A percentile compares a stretch with the other conserved stretches of the same genome.
These are phyloP conservation scores for Nipponacmea schrenckii DNA, from an alignment of 2,888 invertebrate species.

Conservation along the genomic window DNA sequence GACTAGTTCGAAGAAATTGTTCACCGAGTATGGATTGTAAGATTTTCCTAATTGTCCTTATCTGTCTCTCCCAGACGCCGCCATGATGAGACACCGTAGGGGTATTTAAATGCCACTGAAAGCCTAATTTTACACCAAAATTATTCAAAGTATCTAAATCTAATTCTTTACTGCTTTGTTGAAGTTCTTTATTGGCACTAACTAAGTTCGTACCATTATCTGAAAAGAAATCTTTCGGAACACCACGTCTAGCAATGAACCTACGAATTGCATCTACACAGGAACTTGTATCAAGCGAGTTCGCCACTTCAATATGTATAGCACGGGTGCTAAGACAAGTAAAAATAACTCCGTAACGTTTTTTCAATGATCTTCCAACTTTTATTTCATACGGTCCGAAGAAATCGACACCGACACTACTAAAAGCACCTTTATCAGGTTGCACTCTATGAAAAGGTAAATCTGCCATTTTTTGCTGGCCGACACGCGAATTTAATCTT, in stretches of 20 bases:
- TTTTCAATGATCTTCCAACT: slow-evolving; percentile 17
- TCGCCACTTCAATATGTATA: slow-evolving; percentile 26
- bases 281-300: slow-evolving; percentile 22
- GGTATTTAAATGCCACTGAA: slow-evolving; percentile 16
- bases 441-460: neutral
- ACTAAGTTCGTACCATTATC: slow-evolving; percentile 29
- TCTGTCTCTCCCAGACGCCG: slow-evolving; percentile 23
- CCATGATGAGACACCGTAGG: slow-evolving; percentile 16
- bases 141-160: neutral
- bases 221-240: slow-evolving; percentile 12
- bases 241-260: slow-evolving; percentile 18
- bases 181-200: slow-evolving; percentile 22
- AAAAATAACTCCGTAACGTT: slow-evolving; percentile 32
- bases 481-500: neutral
- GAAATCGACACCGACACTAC: neutral
- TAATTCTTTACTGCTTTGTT: slow-evolving; percentile 11
- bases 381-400: slow-evolving; percentile 27
- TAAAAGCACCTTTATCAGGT: neutral
- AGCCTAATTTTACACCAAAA: neutral
- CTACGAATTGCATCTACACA: slow-evolving; percentile 19
- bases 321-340: slow-evolving; percentile 27
- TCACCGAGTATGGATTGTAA: slow-evolving; percentile 15
- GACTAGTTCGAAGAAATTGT: slow-evolving; percentile 6
- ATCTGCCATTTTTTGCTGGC: slow-evolving; percentile 8
- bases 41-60: slow-evolving; percentile 16